These are phyloP conservation scores for Lapara coniferarum DNA, from an alignment of 2,888 invertebrate species.

Conservation along the genomic window DNA sequence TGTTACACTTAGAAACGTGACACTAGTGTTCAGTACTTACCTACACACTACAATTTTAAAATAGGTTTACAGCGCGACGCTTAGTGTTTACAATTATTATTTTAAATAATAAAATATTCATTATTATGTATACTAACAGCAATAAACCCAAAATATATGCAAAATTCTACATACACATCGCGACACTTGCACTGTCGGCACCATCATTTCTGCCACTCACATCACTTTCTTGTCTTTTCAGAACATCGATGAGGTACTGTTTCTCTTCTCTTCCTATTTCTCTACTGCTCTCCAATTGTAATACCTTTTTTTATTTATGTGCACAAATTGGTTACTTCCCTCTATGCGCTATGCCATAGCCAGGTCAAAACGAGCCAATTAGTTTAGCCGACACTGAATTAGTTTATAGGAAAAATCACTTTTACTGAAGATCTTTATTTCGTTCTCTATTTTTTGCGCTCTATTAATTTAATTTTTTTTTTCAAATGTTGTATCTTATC, in stretches of 20 bases:
- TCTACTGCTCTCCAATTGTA: conserved; percentile 65
- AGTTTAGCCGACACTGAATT: conserved; percentile 44
- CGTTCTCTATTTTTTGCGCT: neutral
- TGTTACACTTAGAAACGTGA: neutral
- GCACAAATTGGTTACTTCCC: conserved; percentile 54
- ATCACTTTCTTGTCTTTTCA: conserved; percentile 84
- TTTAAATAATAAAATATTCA: neutral
- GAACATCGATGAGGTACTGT: conserved; percentile 85
- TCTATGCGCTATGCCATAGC: conserved; percentile 39
- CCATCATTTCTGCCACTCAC: conserved; percentile 70
- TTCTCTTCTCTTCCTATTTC: conserved; percentile 67
- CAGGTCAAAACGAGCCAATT: conserved; percentile 44
- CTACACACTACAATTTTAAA: neutral
- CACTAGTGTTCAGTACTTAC: neutral
- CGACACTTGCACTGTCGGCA: conserved; percentile 63
- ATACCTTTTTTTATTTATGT: conserved; percentile 55
- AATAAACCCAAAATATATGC: conserved; percentile 15
- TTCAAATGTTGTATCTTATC: neutral
- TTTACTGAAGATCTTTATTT: neutral
- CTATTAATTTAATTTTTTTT: neutral
- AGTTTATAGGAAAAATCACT: conserved; percentile 17
- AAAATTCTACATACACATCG: conserved; percentile 38
- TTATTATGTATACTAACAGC: conserved; percentile 34
- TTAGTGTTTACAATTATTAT: neutral
- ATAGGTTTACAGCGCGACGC: neutral